Conservation (phyloP, 2,888 invertebrate genomes). For the Drosophila emarginata region DNA sequence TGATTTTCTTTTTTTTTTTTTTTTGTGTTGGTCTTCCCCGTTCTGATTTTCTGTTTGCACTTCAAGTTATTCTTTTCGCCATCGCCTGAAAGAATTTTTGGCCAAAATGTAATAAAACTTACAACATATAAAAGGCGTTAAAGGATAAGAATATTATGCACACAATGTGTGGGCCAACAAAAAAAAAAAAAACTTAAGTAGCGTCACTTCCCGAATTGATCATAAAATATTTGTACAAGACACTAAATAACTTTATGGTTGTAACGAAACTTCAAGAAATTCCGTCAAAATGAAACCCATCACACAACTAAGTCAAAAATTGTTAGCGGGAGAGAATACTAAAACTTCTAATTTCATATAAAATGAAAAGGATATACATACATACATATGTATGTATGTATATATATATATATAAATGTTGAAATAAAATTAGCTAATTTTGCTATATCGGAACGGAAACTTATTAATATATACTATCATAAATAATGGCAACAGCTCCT, state of each 20-base stretch:
- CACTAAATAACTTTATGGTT: slow-evolving; percentile 40
- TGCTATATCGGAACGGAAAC: neutral
- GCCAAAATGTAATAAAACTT: slow-evolving; percentile 69
- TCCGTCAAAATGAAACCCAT: slow-evolving; percentile 14
- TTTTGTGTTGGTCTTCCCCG: slow-evolving; percentile 48
- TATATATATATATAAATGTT: neutral
- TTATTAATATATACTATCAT: neutral
- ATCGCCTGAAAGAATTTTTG: slow-evolving; percentile 59
- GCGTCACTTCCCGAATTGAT: slow-evolving; percentile 23
- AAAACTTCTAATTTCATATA: neutral
- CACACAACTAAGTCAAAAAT: slow-evolving; percentile 30
- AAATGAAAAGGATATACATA: too few relatives aligned
- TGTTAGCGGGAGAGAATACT: slow-evolving; percentile 2
- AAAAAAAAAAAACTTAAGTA: neutral
- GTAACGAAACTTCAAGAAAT: slow-evolving; percentile 5
- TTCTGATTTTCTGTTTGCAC: slow-evolving; percentile 73
- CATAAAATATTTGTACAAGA: slow-evolving; percentile 32
- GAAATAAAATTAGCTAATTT: neutral
- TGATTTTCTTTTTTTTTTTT: slow-evolving; percentile 44
- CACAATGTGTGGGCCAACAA: neutral
- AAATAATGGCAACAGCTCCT: too few relatives aligned
- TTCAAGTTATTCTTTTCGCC: slow-evolving; percentile 54
- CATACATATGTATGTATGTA: too few relatives aligned
- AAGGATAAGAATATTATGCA: slow-evolving; percentile 28
- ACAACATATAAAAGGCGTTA: slow-evolving; percentile 42